Evolutionary conservation across 2,113 vertebrate genomes (phyloP).

Genomic region (Carassius auratus): DNA sequence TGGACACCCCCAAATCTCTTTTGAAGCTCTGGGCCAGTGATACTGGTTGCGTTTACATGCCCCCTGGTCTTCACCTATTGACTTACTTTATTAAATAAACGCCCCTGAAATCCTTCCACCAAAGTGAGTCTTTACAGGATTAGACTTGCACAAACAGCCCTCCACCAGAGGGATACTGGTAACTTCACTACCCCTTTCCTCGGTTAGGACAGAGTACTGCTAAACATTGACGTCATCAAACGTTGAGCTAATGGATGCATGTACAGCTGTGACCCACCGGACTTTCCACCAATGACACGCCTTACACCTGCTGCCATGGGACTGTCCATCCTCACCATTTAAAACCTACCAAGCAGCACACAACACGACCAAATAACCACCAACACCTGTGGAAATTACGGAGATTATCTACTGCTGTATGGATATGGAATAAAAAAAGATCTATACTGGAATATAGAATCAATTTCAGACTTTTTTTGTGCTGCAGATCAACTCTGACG

Average conservation of each 20-base stretch:
- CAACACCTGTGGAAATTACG: neutral
- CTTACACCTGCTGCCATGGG: slow-evolving; percentile 69
- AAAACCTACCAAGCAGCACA: slow-evolving; percentile 61
- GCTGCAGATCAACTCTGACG: neutral
- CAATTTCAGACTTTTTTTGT: neutral
- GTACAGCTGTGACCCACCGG: slow-evolving; percentile 71
- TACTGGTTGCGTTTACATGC: slow-evolving; percentile 59
- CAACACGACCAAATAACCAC: slow-evolving; percentile 29
- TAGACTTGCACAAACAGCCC: slow-evolving; percentile 73
- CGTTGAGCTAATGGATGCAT: slow-evolving; percentile 65
- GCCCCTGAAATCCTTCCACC: slow-evolving; percentile 64
- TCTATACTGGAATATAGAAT: neutral
- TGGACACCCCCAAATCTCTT: slow-evolving; percentile 33
- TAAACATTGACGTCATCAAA: slow-evolving; percentile 52
- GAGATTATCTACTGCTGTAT: neutral
- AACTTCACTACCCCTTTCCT: slow-evolving; percentile 1
- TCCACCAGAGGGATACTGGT: slow-evolving; percentile 52
- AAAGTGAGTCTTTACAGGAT: slow-evolving; percentile 77
- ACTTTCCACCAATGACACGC: slow-evolving; percentile 69
- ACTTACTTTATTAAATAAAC: slow-evolving; percentile 76
- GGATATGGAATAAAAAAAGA: slow-evolving; percentile 3
- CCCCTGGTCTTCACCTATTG: slow-evolving; percentile 61
- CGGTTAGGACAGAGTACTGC: slow-evolving; percentile 38
- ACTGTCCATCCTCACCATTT: slow-evolving; percentile 59
- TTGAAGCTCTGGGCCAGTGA: slow-evolving; percentile 49